These are phyloP conservation scores for Rhabditophanes sp. DNA, from an alignment of 2,888 invertebrate species.

Conservation along the genomic window DNA sequence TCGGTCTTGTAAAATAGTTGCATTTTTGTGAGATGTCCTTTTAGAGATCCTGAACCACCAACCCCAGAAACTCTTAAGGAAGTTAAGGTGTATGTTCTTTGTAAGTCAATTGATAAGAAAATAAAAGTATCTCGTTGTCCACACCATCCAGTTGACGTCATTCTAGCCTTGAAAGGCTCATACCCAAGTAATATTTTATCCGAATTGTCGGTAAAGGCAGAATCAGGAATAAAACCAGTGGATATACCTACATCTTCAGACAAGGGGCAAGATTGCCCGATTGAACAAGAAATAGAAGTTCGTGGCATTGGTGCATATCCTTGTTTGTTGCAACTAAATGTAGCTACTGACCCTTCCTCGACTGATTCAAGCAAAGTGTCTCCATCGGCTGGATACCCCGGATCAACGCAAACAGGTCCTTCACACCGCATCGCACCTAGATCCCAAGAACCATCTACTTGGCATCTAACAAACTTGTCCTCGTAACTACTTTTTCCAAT, in stretches of 20 bases:
- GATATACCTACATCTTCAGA: conserved; percentile 75
- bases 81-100: conserved; percentile 64
- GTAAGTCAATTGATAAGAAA: conserved; percentile 82
- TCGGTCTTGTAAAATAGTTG: conserved; percentile 89
- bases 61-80: conserved; percentile 41
- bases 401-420: conserved; percentile 8
- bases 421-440: conserved; percentile 76
- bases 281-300: conserved; percentile 27
- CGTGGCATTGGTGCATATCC: conserved; percentile 50
- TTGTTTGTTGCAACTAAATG: conserved; percentile 72
- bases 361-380: conserved; percentile 59
- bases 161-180: conserved; percentile 46
- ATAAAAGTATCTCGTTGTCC: conserved; percentile 80
- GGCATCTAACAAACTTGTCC: conserved; percentile 74
- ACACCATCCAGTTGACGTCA: conserved; percentile 44
- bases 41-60: conserved; percentile 33
- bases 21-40: conserved; percentile 83
- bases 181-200: conserved; percentile 48
- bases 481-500: conserved; percentile 78
- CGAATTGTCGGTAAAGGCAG: conserved; percentile 55
- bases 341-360: conserved; percentile 65
- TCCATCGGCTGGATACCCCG: conserved; percentile 75
- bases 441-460: conserved; percentile 84
- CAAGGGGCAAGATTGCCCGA: conserved; percentile 77
- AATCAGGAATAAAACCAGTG: conserved; percentile 78